A percentile compares a stretch with the other conserved stretches of the same genome.
Evolutionary conservation across 2,797 vertebrate species (phyloP).

Genomic region (Orestias chungarensis): DNA sequence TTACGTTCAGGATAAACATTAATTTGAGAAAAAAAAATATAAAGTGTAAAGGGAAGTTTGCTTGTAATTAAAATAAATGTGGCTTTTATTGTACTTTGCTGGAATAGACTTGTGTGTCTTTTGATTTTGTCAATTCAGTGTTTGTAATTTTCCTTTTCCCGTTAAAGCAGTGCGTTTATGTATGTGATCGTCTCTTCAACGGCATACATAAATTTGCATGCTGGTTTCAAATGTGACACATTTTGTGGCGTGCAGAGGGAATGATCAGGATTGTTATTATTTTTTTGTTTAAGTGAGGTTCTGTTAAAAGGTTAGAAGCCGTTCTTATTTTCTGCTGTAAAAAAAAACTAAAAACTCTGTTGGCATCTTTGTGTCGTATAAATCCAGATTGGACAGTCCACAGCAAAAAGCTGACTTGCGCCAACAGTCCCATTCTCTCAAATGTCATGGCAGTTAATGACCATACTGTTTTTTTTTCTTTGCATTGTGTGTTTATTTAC

Average conservation of each 20-base stretch:
- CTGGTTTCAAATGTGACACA: conserved; percentile 5
- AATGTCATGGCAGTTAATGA: background rate
- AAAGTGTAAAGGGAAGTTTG: conserved; percentile 85
- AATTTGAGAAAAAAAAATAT: conserved; percentile 51
- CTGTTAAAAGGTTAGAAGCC: background rate
- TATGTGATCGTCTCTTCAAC: conserved; percentile 7
- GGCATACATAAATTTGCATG: conserved; percentile 1
- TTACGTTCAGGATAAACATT: conserved; percentile 65
- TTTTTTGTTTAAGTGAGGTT: background rate
- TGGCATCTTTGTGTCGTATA: conserved; percentile 3
- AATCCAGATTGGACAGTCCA: conserved; percentile 1
- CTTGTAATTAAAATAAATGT: conserved; percentile 91
- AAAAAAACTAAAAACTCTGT: background rate
- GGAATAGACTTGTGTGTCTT: conserved; percentile 58
- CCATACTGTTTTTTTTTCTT: background rate
- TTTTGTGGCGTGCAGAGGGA: conserved; percentile 6
- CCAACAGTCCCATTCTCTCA: background rate
- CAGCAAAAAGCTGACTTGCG: background rate
- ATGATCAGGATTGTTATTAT: background rate
- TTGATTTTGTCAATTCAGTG: conserved; percentile 28
- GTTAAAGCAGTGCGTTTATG: conserved; percentile 9
- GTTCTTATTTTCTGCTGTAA: background rate
- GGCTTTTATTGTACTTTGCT: conserved; percentile 83
- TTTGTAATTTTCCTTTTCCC: conserved; percentile 16
- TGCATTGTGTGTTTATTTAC: background rate